Evolutionary conservation across 1,140 invertebrate species (phyloP), one percentile per base, ranked within the genome.

Genomic region (Teleogryllus occipitalis): DNA sequence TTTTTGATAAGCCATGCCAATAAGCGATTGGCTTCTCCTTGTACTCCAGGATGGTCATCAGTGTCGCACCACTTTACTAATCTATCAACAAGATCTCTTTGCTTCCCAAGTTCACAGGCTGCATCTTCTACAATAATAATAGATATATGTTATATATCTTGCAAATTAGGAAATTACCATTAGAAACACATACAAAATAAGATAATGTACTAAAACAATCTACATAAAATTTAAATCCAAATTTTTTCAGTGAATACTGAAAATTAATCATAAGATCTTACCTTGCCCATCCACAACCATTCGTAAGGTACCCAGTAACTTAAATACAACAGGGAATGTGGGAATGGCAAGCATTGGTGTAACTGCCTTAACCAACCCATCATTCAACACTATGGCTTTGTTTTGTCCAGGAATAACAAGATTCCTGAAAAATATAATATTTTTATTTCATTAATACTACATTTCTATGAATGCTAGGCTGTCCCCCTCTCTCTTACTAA

Each of bases 281-380:
- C 90, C 89, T 89, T 95, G 94, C 15, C 92, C 91, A 87, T 95
- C 93, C 72, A 95, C 91, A 47, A 96, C 89, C 91, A 97, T 96
- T 78, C 96, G 89, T 7, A 97, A 85, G 22, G 95, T 94, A 12
- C 95, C 95, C 46, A 97, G 84, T 46, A 97, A 87, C 86, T 96
- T 97, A 83, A 96, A 97, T 47, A 95, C 92, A 1, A 97, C 94
- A 8, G 92, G 90, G 82, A 90, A 91, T 74, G 94, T 91, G 81
- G 94, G 92, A 77, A 95, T 91, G 75, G 91, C 87, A 7, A 93
- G 86, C 88, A 93, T 91, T 0, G 92, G 91, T 83, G 95, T 87
- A 39, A 95, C 88, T 39, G 91, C 90, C 80, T 92, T 89, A 54
- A 96, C 87, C 21, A 96, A 87, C 18, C 94, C 94, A 82, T 91